phyloP scores from a whole-genome alignment of 2,888 invertebrate genomes.

The Phortica magna region DNA sequence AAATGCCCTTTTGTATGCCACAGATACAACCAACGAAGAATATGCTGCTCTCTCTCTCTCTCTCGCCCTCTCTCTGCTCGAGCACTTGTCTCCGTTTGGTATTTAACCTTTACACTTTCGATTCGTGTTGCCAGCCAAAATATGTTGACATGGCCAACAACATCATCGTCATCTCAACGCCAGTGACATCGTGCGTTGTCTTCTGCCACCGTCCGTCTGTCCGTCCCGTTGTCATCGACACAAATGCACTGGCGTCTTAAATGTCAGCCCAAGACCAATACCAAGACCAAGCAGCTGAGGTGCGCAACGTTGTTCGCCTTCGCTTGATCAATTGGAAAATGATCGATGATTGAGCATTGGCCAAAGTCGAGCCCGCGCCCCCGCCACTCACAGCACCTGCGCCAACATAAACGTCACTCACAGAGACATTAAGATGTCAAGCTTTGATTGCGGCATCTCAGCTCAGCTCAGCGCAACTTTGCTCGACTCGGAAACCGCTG shows the following conservation, averaged over 20 bases:
- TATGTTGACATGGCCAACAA: slow-evolving; percentile 37
- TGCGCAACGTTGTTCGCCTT: slow-evolving; percentile 57
- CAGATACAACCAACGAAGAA: slow-evolving; percentile 56
- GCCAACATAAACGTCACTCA: neutral
- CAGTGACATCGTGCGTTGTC: slow-evolving; percentile 29
- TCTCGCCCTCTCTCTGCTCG: slow-evolving; percentile 35
- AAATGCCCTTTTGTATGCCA: slow-evolving; percentile 42
- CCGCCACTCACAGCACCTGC: neutral
- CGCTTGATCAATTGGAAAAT: slow-evolving; percentile 65
- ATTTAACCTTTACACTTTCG: neutral
- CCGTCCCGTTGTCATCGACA: slow-evolving; percentile 54
- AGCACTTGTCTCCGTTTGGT: slow-evolving; percentile 54
- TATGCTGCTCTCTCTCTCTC: slow-evolving; percentile 23
- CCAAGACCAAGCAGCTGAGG: neutral
- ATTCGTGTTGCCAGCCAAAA: neutral
- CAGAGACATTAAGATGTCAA: slow-evolving; percentile 17
- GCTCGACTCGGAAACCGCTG: neutral
- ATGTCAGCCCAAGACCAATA: slow-evolving; percentile 62
- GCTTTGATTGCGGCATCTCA: slow-evolving; percentile 2
- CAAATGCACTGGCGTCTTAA: slow-evolving; percentile 59
- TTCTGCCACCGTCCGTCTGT: slow-evolving; percentile 33
- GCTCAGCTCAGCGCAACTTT: neutral
- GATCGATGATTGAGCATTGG: slow-evolving; percentile 61
- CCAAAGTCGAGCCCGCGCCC: neutral
- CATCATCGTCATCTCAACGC: slow-evolving; percentile 53